Conservation (phyloP, 2,113 vertebrate species). For the Erpornis zantholeuca region DNA sequence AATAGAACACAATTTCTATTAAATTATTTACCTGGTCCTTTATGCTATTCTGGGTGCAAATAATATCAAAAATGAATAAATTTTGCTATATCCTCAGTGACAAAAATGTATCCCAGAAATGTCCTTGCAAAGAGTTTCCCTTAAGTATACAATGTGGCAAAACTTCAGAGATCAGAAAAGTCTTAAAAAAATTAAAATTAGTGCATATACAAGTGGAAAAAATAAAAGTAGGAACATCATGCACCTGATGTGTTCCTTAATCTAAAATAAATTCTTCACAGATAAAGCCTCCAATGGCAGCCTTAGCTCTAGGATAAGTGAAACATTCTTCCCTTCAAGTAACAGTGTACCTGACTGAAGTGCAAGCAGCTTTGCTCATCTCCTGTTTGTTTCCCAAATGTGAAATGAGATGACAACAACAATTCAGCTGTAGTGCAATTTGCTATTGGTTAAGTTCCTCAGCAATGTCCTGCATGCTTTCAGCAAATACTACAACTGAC, state of each 20-base stretch:
- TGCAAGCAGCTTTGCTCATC: conserved; percentile 82
- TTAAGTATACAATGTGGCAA: conserved; percentile 85
- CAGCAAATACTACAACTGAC: conserved; percentile 93
- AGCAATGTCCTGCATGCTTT: conserved; percentile 77
- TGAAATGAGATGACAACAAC: conserved; percentile 78
- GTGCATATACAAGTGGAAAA: conserved; percentile 96
- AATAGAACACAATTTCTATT: conserved; percentile 68
- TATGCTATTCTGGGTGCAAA: conserved; percentile 73
- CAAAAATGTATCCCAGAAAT: conserved; percentile 79
- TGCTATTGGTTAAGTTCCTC: conserved; percentile 79
- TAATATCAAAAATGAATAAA: conserved; percentile 68
- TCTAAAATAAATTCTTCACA: conserved; percentile 88
- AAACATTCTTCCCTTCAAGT: conserved; percentile 90
- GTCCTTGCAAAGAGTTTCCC: conserved; percentile 78
- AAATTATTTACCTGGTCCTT: conserved; percentile 77
- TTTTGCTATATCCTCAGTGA: conserved; percentile 74
- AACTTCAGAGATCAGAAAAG: conserved; percentile 84
- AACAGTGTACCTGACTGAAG: conserved; percentile 96
- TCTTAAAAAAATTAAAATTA: conserved; percentile 94
- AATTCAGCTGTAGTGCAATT: conserved; percentile 93
- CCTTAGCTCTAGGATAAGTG: conserved; percentile 83
- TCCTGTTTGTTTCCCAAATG: conserved; percentile 74
- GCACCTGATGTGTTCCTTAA: conserved; percentile 83
- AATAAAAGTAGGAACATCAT: conserved; percentile 91
- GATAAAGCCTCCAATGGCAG: conserved; percentile 80